Base-by-base conservation (phyloP, 2,888 invertebrate genomes). In the Zygothrica quintamaculata region DNA sequence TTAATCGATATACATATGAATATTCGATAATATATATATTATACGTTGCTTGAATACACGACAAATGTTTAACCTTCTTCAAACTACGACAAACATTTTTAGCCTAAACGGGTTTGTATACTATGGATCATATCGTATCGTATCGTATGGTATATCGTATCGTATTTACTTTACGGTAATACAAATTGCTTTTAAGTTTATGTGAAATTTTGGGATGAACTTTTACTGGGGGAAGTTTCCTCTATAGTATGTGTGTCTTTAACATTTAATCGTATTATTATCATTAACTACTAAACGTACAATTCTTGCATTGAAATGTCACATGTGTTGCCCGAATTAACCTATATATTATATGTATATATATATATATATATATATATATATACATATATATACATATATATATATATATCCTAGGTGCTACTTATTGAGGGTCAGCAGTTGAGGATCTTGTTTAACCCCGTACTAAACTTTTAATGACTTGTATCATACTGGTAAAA, bases 221-320 rank as follows among this genome's bases (percentile, higher is more conserved):
- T 56, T n/a, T 16, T 25, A 46, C 36, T 40, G n/a, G n/a, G 29
- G 7, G 29, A 29, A 26, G 26, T 11, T 29, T 39, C 29, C 26
- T 26, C 4, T 26, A 8, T 61, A 36, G 26, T 11, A 18, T 40
- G 37, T 56, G 55, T 74, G 48, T 70, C 43, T 31, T 46, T 40
- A 65, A 71, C 71, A 60, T 76, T 29, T 64, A 58, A 5, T 25
- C 34, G 44, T 16, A 16, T 47, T 8, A 46, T 48, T 65, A 59
- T 34, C 40, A 56, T 60, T 50, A 68, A 65, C 67, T 60, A 48
- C 74, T 77, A 73, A 47, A 3, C 18, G 18, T 22, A 22, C 18
- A 22, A 15, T 46, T 64, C 47, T 82, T 82, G 85, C 82, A 84
- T 84, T 81, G 77, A 84, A 82, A 74, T 74, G 85, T 82, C 82